phyloP scores from a whole-genome alignment of 2,797 vertebrate genomes.

The Strix occidentalis region DNA sequence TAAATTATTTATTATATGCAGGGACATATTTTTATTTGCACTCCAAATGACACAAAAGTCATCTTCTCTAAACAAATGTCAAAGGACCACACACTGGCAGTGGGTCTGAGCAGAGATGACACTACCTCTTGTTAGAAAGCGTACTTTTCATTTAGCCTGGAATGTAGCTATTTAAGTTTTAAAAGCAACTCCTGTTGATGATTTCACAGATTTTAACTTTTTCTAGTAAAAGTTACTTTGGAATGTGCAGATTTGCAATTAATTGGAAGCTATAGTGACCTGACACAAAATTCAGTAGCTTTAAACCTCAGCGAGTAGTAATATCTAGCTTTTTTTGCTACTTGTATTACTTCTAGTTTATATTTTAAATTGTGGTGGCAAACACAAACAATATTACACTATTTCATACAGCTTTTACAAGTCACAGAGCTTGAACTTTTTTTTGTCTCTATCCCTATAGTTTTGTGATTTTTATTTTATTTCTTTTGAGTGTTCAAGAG shows the following conservation, averaged over 20 bases:
- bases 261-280: not conserved
- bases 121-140: not conserved
- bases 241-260: not conserved
- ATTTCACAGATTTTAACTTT: not conserved
- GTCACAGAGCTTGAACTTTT: not conserved
- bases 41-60: not conserved
- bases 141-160: not conserved
- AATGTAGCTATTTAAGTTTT: not conserved
- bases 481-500: not conserved
- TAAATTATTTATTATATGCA: not conserved
- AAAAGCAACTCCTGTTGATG: not conserved
- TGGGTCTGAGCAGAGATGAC: not conserved
- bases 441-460: not conserved
- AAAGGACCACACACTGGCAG: accelerated
- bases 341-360: not conserved
- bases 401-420: not conserved
- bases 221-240: not conserved
- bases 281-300: not conserved
- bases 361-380: not conserved
- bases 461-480: not conserved
- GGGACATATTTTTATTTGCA: not conserved
- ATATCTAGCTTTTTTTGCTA: not conserved
- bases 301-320: not conserved
- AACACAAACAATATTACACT: not conserved
- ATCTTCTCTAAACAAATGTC: not conserved